Evolutionary conservation across 2,888 invertebrate species (phyloP), one percentile per base, ranked within the genome.

Genomic region (Agonopterix subpropinquella): DNA sequence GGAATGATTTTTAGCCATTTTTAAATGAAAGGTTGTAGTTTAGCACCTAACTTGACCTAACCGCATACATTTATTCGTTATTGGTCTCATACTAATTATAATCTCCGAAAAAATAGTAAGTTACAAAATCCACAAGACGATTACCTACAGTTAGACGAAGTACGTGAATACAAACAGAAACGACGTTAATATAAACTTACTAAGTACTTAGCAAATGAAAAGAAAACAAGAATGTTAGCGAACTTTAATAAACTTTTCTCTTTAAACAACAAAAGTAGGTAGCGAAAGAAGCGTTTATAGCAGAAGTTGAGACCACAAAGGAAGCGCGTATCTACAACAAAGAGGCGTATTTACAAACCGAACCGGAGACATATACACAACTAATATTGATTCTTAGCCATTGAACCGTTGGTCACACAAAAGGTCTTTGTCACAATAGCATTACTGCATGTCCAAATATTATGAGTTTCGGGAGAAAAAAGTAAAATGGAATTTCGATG

Each of bases 221-320:
- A 67, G 66, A 64, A 67, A 67, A 61, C 47, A 52, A 59, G 56
- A 58, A 47, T 47, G 44, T 45, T 44, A 56, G 56, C 56, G 54
- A 67, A 65, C 57, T 69, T 69, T 64, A 64, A 66, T 65, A 64
- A 68, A 67, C 64, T 72, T 71, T 59, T 53, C 62, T 47, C 44
- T 52, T 47, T 49, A 52, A 52, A 52, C 9, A 47, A 54, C 52
- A 45, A 51, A 59, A 64, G 57, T 60, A 58, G 61, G 58, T 46
- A 66, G 64, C 62, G 61, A 63, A 47, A 28, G 28, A 52, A 57
- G 56, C 64, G 67, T 67, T 70, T 63, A 67, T 61, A 59, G 66
- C 61, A 56, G 48, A 70, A 71, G 68, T 74, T 71, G 18, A 28
- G 49, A 42, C 47, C 47, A 51, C 46, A 56, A 53, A 51, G 45